Percentiles rank a stretch among this genome's conserved stretches.
These are phyloP conservation scores for Acleris cristana DNA, from an alignment of 2,888 invertebrate genomes.

Conservation along the genomic window DNA sequence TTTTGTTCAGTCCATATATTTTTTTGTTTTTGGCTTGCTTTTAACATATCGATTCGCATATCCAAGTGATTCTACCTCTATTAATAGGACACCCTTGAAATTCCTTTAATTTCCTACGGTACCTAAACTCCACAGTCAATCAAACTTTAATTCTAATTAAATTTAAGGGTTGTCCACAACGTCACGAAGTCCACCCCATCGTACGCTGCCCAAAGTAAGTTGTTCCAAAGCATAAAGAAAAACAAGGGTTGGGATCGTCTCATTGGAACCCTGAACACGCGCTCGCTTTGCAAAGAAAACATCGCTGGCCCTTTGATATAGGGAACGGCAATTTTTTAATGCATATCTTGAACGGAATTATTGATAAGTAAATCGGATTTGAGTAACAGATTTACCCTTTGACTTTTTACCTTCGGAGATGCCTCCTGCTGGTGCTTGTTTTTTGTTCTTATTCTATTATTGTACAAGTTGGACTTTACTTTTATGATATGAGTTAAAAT, in stretches of 20 bases:
- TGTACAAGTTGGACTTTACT: too few relatives aligned
- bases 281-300: slow-evolving; percentile 81
- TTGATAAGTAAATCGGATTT: slow-evolving; percentile 66
- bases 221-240: slow-evolving; percentile 78
- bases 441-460: slow-evolving; percentile 5
- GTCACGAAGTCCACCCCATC: slow-evolving; percentile 49
- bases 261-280: slow-evolving; percentile 75
- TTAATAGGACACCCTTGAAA: too few relatives aligned
- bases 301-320: slow-evolving; percentile 73
- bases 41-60: too few relatives aligned
- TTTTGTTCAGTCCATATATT: too few relatives aligned
- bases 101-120: too few relatives aligned
- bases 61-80: too few relatives aligned
- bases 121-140: too few relatives aligned
- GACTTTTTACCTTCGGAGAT: slow-evolving; percentile 42
- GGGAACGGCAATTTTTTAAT: slow-evolving; percentile 73
- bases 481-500: too few relatives aligned
- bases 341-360: slow-evolving; percentile 78
- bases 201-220: slow-evolving; percentile 72
- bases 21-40: too few relatives aligned
- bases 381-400: slow-evolving; percentile 60
- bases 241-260: slow-evolving; percentile 75
- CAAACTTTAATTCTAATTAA: too few relatives aligned
- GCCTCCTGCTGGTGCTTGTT: slow-evolving; percentile 2
- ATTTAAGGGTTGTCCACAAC: not conserved